Evolutionary conservation across 2,888 invertebrate species (phyloP), one percentile per base, ranked within the genome.

Genomic region (Sinotaia quadrata): DNA sequence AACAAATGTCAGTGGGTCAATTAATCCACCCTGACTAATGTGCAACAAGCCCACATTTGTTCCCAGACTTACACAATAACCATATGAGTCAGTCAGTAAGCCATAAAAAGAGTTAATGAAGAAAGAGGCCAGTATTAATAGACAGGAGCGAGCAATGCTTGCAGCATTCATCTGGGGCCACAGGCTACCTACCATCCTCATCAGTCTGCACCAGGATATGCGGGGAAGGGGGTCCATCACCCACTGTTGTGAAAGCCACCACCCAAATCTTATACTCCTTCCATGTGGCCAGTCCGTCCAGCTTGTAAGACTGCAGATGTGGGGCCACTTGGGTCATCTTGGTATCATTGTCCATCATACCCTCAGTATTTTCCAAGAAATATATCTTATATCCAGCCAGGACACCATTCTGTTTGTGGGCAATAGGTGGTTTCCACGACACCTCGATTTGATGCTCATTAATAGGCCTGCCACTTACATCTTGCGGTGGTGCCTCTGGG

Each of bases 201-300:
- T 95, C 95, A 80, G 98, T 98, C 91, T 94, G 94, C 85, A 96
- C 94, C 85, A 93, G 92, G 91, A 97, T 93, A 76, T 96, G 95
- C 90, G 93, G 94, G 82, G 96, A 96, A 85, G 93, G 76, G 95
- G 98, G 75, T 47, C 98, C 98, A 90, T 97, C 96, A 87, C 98
- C 98, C 81, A 97, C 95, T 85, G 93, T 93, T 83, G 98, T 98
- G 86, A 96, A 96, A 77, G 98, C 98, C 82, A 96, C 91, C 85
- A 98, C 95, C 96, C 96, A 96, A 86, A 98, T 93, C 89, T 95
- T 93, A 91, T 98, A 98, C 89, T 95, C 94, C 72, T 97, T 97
- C 96, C 96, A 98, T 75, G 94, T 93, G 88, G 94, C 93, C 86
- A 98, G 92, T 89, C 95, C 95, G 88, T 95, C 94, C 90, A 97